Percentiles rank a stretch among this genome's conserved stretches.
Conservation (phyloP, 37 sponge, comb jelly and placozoan genomes). For the Cliona cf. orientalis region DNA sequence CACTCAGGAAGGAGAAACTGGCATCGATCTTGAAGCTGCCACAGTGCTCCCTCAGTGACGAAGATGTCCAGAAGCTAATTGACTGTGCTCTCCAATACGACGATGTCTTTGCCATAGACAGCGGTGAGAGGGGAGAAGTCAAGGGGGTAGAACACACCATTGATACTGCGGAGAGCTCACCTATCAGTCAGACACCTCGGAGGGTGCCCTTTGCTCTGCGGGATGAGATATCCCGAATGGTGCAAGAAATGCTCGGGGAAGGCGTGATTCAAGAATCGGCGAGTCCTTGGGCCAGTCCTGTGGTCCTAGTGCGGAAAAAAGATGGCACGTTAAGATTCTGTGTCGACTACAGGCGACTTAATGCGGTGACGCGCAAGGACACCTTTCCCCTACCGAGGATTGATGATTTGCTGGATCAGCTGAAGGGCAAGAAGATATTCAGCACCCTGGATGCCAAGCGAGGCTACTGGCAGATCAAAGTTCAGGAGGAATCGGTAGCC, state of each 20-base stretch:
- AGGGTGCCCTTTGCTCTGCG: slow-evolving; percentile 13
- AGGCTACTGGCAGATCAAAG: slow-evolving; percentile 37
- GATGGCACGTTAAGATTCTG: slow-evolving; percentile 8
- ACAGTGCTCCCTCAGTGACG: neutral
- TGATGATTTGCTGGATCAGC: no score
- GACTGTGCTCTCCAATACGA: neutral
- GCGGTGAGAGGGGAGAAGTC: slow-evolving; percentile 6
- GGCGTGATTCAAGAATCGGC: slow-evolving; percentile 7
- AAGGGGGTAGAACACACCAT: neutral
- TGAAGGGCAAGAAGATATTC: slow-evolving; percentile 3
- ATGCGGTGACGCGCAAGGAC: slow-evolving; percentile 23
- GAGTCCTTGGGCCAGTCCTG: no score
- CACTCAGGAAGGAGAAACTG: neutral
- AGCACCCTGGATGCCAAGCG: slow-evolving; percentile 14
- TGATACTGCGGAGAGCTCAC: slow-evolving; percentile 1
- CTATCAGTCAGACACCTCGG: slow-evolving; percentile 3
- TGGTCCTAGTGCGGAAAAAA: slow-evolving; percentile 25
- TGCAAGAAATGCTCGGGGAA: slow-evolving; percentile 1
- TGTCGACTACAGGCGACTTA: no score
- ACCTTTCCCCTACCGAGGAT: slow-evolving; percentile 4
- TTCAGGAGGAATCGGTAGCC: neutral
- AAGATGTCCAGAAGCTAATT: neutral
- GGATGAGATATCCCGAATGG: neutral
- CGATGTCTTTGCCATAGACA: neutral
- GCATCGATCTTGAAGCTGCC: neutral